Base-by-base conservation (phyloP, 2,888 invertebrate genomes). In the Suillia variegata region DNA sequence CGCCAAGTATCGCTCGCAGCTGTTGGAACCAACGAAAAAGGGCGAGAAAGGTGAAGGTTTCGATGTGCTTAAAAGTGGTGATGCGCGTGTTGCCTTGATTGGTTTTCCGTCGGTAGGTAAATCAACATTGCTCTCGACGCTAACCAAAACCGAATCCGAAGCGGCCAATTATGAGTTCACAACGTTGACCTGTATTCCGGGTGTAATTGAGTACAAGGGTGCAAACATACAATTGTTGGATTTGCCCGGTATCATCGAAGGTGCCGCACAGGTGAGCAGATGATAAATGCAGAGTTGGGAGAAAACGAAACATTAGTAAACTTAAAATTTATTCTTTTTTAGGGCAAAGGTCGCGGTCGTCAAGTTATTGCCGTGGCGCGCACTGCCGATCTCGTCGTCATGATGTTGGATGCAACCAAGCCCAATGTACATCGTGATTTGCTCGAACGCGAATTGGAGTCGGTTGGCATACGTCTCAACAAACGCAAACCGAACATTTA, bases 401-500 rank as follows among this genome's bases (percentile, higher is more conserved):
- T 99, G 94, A 99, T 99, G 98, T 83, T 99, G 80, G 99, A 99
- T 80, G 98, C 99, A 0, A 96, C 97, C 0, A 99, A 99, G 83
- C 96, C 96, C 56, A 97, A 98, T 77, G 93, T 96, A 45, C 99
- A 99, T 81, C 88, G 94, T 62, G 89, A 91, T 64, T 84, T 98
- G 58, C 84, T 99, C 24, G 98, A 98, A 80, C 90, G 87, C 64
- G 99, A 99, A 81, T 86, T 99, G 80, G 99, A 99, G 84, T 92
- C 94, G 73, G 98, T 99, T 26, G 99, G 98, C 62, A 98, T 99
- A 72, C 86, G 99, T 72, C 86, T 99, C 62, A 99, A 99, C 83
- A 96, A 94, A 81, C 84, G 84, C 59, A 96, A 93, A 81, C 99
- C 99, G 2, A 97, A 98, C 80, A 98, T 99, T 81, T 99, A 99